Conservation (phyloP, 35 echinoderm and acorn worm genomes). For the Eucidaris tribuloides region DNA sequence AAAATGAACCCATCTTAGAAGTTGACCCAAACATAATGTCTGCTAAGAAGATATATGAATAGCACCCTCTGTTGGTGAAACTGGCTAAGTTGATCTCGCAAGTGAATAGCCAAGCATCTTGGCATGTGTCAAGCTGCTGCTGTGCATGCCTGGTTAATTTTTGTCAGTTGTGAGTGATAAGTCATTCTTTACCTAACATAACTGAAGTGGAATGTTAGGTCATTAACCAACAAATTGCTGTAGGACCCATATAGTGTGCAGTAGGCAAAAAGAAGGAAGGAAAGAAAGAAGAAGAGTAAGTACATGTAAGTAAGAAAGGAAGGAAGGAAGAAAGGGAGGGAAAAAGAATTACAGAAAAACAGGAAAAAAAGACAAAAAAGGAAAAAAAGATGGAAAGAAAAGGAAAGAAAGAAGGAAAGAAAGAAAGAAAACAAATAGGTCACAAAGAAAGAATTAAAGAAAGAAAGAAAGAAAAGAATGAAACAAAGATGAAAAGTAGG, state of each 20-base stretch:
- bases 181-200: background rate
- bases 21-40: too few species aligned
- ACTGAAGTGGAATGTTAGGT: background rate
- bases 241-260: background rate
- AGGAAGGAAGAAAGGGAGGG: too few species aligned
- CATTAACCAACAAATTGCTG: background rate
- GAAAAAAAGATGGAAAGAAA: too few species aligned
- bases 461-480: background rate
- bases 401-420: background rate
- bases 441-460: background rate
- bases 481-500: background rate
- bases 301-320: background rate
- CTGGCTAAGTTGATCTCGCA: too few species aligned
- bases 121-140: too few species aligned
- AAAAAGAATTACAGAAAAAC: background rate
- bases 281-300: background rate
- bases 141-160: too few species aligned
- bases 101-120: too few species aligned
- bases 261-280: background rate
- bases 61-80: too few species aligned
- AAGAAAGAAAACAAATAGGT: background rate
- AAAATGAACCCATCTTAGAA: too few species aligned
- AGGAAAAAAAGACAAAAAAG: too few species aligned
- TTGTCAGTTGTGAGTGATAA: too few species aligned
- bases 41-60: too few species aligned